phyloP scores from a whole-genome alignment of 2,797 vertebrate genomes.

The Spinus pinus region DNA sequence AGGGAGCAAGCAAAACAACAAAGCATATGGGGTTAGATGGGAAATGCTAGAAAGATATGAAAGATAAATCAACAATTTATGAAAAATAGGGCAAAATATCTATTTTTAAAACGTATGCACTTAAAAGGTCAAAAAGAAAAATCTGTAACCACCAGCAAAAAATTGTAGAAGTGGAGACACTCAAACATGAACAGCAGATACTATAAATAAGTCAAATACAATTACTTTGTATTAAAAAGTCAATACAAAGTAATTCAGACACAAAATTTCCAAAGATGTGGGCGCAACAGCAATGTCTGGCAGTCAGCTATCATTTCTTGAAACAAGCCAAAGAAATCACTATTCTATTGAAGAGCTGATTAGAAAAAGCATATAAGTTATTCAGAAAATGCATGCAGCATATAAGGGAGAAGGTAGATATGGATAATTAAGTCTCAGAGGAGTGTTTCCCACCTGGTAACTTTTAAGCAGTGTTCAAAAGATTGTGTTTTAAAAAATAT shows the following conservation, averaged over 20 bases:
- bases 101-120: neutral
- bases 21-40: neutral
- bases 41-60: neutral
- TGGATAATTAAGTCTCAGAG: neutral
- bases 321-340: neutral
- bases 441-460: neutral
- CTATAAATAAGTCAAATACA: neutral
- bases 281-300: neutral
- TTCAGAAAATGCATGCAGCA: neutral
- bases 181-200: neutral
- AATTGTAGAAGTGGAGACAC: neutral
- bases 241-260: neutral
- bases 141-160: neutral
- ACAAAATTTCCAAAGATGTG: neutral
- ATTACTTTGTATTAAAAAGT: neutral
- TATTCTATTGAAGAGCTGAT: neutral
- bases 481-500: neutral
- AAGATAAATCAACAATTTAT: neutral
- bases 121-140: neutral
- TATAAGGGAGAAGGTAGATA: neutral
- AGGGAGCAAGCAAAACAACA: conserved; percentile 41
- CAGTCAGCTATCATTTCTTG: neutral
- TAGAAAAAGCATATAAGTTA: neutral
- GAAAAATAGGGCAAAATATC: neutral
- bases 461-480: neutral